Evolutionary conservation across 2,113 vertebrate species (phyloP), one percentile per base, ranked within the genome.

Genomic region (Peucedramus taeniatus): DNA sequence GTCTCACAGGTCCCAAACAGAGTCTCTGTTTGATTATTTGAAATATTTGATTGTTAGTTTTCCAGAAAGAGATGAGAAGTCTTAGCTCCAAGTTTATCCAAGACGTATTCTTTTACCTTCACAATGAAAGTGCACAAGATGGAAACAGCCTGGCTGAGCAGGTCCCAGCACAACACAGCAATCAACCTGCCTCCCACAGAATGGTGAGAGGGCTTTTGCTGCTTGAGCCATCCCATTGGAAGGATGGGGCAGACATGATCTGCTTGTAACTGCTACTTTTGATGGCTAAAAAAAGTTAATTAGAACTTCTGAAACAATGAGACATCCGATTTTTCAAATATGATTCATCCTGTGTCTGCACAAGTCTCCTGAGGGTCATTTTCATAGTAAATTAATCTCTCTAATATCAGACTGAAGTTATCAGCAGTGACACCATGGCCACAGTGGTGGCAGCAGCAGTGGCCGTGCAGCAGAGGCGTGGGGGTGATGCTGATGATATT

Each of bases 301-400:
- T 97, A 93, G 90, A 90, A 90, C 83, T 93, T 70, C 84, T 87
- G 92, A 94, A 96, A 96, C 92, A 95, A 91, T 57, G 79, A 97
- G 94, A 79, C 83, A 94, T 51, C 75, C 59, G 61, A 40, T 95
- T 91, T 94, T 66, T 87, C 95, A 95, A 63, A 45, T 42, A 59
- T 91, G 94, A 96, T 80, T 95, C 92, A 91, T 94, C 87, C 44
- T 33, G 65, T 16, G 26, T 69, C 91, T 89, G 76, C 85, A 93
- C 78, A 39, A 47, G 59, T 64, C 93, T 96, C 95, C 93, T 0
- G 30, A 81, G 95, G 92, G 94, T 91, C 91, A 94, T 97, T 94
- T 94, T 96, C 96, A 89, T 7, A 61, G 79, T 18, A 71, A 93
- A 96, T 97, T 91, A 94, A 93, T 97, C 93, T 92, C 92, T 51